These are phyloP conservation scores for Troides helena DNA, from an alignment of 2,888 invertebrate species.

Conservation along the genomic window DNA sequence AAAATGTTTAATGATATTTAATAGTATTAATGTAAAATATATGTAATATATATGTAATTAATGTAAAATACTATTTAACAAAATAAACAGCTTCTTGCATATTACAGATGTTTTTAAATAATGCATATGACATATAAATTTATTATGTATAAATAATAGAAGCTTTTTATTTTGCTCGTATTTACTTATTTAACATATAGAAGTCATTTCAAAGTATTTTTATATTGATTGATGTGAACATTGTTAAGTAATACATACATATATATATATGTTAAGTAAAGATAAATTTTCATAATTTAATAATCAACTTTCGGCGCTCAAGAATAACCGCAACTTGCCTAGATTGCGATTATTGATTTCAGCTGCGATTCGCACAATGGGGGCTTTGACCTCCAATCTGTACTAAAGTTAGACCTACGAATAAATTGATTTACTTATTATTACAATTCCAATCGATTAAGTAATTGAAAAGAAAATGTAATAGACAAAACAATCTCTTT, in stretches of 20 bases:
- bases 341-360: conserved; percentile 4
- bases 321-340: not conserved
- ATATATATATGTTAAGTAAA: too few species aligned
- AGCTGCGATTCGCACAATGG: not conserved
- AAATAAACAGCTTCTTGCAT: not conserved
- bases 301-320: not conserved
- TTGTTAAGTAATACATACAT: too few species aligned
- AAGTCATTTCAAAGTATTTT: not conserved
- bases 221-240: too few species aligned
- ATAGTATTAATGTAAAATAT: too few species aligned
- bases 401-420: not conserved
- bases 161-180: not conserved
- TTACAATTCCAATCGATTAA: not conserved
- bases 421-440: not conserved
- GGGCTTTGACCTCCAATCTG: not conserved
- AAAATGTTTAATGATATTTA: not conserved
- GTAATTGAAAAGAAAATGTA: not conserved
- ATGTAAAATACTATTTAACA: not conserved
- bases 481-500: too few species aligned
- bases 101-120: not conserved
- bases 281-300: not conserved
- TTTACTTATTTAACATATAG: not conserved
- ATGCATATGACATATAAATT: not conserved
- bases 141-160: not conserved
- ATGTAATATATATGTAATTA: too few species aligned